A percentile compares a stretch with the other conserved stretches of the same genome.
Conservation (phyloP, 2,797 vertebrate genomes). For the Nothura maculosa region DNA sequence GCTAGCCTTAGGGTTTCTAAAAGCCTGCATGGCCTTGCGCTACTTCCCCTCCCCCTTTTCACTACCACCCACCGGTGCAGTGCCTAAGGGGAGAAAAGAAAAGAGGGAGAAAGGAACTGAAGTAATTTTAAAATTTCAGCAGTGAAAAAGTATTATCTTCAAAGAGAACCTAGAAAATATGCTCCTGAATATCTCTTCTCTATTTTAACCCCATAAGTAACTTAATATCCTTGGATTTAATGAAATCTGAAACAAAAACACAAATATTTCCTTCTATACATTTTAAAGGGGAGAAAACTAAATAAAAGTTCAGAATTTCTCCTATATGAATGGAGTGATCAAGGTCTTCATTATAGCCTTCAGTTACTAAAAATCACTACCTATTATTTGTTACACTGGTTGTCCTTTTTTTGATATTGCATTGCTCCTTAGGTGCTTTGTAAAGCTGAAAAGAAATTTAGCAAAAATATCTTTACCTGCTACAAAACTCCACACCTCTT, state of each 20-base stretch:
- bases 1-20: background rate
- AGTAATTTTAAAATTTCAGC: background rate
- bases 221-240: background rate
- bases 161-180: background rate
- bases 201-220: rapidly evolving
- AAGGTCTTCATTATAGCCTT: background rate
- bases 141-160: background rate
- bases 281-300: background rate
- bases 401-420: background rate
- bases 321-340: background rate
- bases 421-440: background rate
- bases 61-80: background rate
- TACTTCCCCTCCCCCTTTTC: too few species aligned
- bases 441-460: background rate
- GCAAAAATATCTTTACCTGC: background rate
- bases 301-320: background rate
- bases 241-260: background rate
- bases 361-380: background rate
- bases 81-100: rapidly evolving
- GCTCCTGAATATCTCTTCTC: background rate
- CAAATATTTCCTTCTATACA: background rate
- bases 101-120: rapidly evolving
- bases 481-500: background rate
- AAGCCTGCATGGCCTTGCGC: background rate
- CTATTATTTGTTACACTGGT: background rate